Percentiles rank a stretch among this genome's conserved stretches.
These are phyloP conservation scores for Danionella dracula DNA, from an alignment of 2,797 vertebrate species.

Conservation along the genomic window DNA sequence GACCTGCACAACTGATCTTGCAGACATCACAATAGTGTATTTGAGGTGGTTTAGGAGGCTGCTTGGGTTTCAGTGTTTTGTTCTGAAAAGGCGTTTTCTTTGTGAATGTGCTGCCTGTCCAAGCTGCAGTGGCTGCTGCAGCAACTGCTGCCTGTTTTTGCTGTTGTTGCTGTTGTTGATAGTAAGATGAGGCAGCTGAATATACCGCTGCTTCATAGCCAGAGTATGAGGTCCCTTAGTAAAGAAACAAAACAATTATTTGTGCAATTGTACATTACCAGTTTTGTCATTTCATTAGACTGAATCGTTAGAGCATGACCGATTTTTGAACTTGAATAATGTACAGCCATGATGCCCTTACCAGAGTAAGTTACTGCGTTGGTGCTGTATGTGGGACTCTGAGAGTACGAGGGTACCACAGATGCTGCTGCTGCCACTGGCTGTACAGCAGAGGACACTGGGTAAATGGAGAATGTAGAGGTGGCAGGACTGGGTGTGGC, in stretches of 20 bases:
- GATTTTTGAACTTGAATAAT: not conserved
- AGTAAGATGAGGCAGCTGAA: conserved; percentile 94
- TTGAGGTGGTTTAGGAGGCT: conserved; percentile 93
- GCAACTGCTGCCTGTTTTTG: conserved; percentile 86
- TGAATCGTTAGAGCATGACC: too few relatives aligned
- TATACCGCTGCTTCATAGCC: conserved; percentile 98
- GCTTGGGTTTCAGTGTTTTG: conserved; percentile 92
- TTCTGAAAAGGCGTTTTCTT: conserved; percentile 95
- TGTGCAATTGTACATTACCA: too few relatives aligned
- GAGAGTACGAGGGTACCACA: conserved; percentile 93
- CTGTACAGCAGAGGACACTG: conserved; percentile 92
- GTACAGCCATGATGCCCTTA: conserved; percentile 57
- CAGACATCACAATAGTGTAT: conserved; percentile 98
- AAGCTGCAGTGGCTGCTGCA: conserved; percentile 87
- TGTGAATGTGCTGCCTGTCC: conserved; percentile 90
- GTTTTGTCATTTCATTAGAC: too few relatives aligned
- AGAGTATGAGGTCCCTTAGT: conserved; percentile 89
- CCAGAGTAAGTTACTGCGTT: conserved; percentile 96
- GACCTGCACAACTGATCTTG: conserved; percentile 98
- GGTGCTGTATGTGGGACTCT: conserved; percentile 95
- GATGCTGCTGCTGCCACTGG: conserved; percentile 82
- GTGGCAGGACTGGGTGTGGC: conserved; percentile 91
- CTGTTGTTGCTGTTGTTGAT: conserved; percentile 88
- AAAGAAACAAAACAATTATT: conserved; percentile 3
- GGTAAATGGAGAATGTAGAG: conserved; percentile 96